Percentiles rank a stretch among this genome's conserved stretches.
phyloP scores from a whole-genome alignment of 2,797 vertebrate species.

The Lithobates pipiens region DNA sequence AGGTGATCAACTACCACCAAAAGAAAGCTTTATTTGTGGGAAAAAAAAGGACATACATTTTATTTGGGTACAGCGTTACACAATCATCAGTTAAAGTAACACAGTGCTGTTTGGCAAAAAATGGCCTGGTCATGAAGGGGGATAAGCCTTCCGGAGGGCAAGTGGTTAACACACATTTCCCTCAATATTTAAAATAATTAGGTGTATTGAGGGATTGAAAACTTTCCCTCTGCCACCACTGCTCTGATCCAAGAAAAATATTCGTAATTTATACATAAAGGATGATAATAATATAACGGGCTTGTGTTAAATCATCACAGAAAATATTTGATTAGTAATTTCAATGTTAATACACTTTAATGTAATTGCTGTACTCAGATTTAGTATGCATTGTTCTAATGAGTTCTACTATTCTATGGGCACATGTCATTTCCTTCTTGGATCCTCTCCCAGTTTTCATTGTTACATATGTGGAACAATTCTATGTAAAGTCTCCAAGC shows the following conservation, averaged over 20 bases:
- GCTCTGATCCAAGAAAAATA: neutral
- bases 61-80: no score
- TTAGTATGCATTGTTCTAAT: neutral
- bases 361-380: neutral
- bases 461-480: conserved; percentile 7
- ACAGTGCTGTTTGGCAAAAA: no score
- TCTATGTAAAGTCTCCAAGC: neutral
- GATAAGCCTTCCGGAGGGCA: no score
- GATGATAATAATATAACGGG: neutral
- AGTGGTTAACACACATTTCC: no score
- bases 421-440: conserved; percentile 12
- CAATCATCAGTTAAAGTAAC: no score
- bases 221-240: neutral
- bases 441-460: conserved; percentile 3
- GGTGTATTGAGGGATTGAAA: neutral
- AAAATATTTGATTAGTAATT: neutral
- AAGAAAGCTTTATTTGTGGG: no score
- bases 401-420: neutral
- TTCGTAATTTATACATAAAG: neutral
- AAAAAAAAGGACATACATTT: no score
- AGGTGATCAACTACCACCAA: no score
- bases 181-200: no score
- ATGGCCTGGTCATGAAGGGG: no score
- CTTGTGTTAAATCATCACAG: neutral
- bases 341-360: neutral